Evolutionary conservation across 2,888 invertebrate species (phyloP).

Genomic region (Xylota segnis): DNA sequence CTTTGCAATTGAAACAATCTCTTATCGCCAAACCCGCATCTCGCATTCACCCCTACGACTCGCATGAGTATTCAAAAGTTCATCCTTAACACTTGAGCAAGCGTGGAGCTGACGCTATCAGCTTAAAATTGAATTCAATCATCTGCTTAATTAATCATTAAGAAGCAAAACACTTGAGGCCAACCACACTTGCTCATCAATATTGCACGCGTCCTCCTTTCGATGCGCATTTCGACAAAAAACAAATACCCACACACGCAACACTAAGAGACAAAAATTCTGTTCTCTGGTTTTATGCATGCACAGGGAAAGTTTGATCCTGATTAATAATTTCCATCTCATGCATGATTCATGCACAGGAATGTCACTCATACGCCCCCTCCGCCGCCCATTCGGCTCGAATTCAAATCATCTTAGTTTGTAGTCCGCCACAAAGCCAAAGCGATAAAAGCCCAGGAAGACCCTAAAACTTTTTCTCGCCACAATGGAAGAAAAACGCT

Average conservation of each 20-base stretch:
- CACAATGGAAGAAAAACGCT: slow-evolving; percentile 21
- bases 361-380: slow-evolving; percentile 58
- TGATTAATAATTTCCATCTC: slow-evolving; percentile 68
- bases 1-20: slow-evolving; percentile 34
- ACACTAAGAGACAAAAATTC: background rate
- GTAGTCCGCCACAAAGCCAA: background rate
- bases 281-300: slow-evolving; percentile 4
- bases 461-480: slow-evolving; percentile 22
- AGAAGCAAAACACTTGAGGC: slow-evolving; percentile 35
- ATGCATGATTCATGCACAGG: slow-evolving; percentile 61
- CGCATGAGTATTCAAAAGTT: slow-evolving; percentile 20
- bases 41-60: background rate
- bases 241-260: background rate
- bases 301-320: slow-evolving; percentile 37
- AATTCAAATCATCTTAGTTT: slow-evolving; percentile 4
- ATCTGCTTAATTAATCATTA: slow-evolving; percentile 66
- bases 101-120: slow-evolving; percentile 50
- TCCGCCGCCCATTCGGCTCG: background rate
- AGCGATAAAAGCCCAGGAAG: background rate
- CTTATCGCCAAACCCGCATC: slow-evolving; percentile 16
- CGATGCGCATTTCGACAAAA: background rate
- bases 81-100: slow-evolving; percentile 17
- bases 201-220: slow-evolving; percentile 19
- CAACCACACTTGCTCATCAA: slow-evolving; percentile 40
- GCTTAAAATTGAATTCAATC: slow-evolving; percentile 60